These are phyloP conservation scores for Ochropleura plecta DNA, from an alignment of 2,888 invertebrate species.

Conservation along the genomic window DNA sequence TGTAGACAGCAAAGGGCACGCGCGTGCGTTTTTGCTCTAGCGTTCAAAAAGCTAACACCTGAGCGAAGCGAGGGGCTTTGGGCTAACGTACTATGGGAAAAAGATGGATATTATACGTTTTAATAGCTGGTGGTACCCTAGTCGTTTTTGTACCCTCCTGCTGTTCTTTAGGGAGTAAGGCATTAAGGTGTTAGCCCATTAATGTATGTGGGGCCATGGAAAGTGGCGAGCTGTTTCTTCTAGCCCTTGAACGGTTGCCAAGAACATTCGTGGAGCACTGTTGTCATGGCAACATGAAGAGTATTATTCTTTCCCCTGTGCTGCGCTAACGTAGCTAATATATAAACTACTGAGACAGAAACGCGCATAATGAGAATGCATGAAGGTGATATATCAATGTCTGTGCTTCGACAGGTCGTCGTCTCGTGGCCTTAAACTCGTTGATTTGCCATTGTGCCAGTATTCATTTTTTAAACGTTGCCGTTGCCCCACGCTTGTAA, in stretches of 20 bases:
- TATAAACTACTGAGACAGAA: no score
- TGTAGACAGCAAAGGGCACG: background rate
- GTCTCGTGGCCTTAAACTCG: background rate
- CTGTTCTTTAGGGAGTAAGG: background rate
- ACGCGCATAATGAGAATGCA: slow-evolving; percentile 5
- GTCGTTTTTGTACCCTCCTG: background rate
- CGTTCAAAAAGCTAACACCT: no score
- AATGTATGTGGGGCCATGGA: background rate
- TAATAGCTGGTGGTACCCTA: background rate
- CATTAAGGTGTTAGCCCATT: background rate
- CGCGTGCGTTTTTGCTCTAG: no score
- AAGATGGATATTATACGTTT: background rate
- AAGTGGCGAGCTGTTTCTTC: background rate
- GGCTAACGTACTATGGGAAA: no score
- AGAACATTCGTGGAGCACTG: no score
- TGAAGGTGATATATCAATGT: slow-evolving; percentile 6
- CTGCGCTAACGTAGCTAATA: no score
- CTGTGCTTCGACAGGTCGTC: background rate
- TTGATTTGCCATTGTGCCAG: background rate
- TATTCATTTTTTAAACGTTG: background rate
- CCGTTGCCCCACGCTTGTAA: no score
- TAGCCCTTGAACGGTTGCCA: background rate
- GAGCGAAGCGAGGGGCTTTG: no score
- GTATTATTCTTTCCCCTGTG: background rate
- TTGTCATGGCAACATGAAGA: background rate